These are phyloP conservation scores for Choloepus hoffmanni DNA, from an alignment of 2,113 vertebrate species.

Conservation along the genomic window DNA sequence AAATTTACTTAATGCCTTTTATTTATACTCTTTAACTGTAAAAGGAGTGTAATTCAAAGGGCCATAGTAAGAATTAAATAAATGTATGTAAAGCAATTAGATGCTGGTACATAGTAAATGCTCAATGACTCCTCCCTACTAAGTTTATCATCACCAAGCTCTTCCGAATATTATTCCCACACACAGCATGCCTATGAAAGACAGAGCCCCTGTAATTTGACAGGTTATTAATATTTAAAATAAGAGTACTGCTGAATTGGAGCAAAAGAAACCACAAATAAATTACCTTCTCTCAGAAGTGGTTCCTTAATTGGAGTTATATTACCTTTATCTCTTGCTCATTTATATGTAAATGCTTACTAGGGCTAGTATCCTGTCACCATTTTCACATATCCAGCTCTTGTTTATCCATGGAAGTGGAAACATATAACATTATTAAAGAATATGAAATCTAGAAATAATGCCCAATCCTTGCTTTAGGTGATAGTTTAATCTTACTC, in stretches of 20 bases:
- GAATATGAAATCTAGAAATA: not conserved
- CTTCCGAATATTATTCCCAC: not conserved
- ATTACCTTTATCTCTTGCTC: not conserved
- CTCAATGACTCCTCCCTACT: not conserved
- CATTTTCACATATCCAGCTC: not conserved
- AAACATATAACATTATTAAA: not conserved
- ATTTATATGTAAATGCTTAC: not conserved
- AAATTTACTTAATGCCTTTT: not conserved
- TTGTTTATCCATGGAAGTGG: not conserved
- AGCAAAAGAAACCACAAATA: slow-evolving; percentile 35
- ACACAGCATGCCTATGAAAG: not conserved
- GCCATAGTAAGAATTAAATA: not conserved
- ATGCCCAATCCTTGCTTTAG: not conserved
- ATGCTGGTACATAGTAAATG: not conserved
- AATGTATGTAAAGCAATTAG: not conserved
- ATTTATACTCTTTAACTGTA: not conserved
- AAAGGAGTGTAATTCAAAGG: not conserved
- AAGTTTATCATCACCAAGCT: not conserved
- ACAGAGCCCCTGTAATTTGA: not conserved
- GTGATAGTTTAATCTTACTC: not conserved
- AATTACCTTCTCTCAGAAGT: not conserved
- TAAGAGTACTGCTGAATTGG: not conserved
- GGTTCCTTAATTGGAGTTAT: slow-evolving; percentile 27
- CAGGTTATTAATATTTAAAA: slow-evolving; percentile 26
- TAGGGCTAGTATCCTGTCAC: not conserved